These are phyloP conservation scores for Plagodis pulveraria DNA, from an alignment of 2,888 invertebrate genomes.

Conservation along the genomic window DNA sequence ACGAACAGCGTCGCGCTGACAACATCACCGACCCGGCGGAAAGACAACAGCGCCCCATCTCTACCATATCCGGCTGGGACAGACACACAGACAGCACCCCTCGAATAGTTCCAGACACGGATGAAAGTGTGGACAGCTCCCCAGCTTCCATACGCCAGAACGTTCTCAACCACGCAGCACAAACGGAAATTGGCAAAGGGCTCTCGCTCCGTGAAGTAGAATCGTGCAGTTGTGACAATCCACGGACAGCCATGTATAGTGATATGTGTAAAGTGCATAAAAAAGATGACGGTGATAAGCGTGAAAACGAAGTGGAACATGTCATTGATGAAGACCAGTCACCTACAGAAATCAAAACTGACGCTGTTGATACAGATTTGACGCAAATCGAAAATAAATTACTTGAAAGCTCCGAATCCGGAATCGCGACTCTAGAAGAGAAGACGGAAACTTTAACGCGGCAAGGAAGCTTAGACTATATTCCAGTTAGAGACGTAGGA, in stretches of 20 bases:
- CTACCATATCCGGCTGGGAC: conserved; percentile 98
- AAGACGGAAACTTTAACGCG: conserved; percentile 69
- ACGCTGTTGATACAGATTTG: conserved; percentile 47
- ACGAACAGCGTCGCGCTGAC: conserved; percentile 96
- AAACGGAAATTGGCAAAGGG: conserved; percentile 78
- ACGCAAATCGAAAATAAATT: conserved; percentile 62
- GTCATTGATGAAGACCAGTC: conserved; percentile 56
- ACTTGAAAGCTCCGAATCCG: conserved; percentile 72
- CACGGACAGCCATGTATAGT: conserved; percentile 83
- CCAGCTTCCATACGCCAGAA: conserved; percentile 53
- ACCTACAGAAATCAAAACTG: conserved; percentile 39
- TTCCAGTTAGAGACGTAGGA: conserved; percentile 80
- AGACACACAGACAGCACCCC: conserved; percentile 75
- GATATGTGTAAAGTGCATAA: conserved; percentile 86
- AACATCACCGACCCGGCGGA: conserved; percentile 98
- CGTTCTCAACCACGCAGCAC: conserved; percentile 74
- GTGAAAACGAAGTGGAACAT: conserved; percentile 60
- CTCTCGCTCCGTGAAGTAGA: conserved; percentile 74
- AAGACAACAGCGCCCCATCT: conserved; percentile 96
- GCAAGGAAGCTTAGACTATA: conserved; percentile 78
- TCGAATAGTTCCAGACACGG: conserved; percentile 43
- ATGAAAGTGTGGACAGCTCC: conserved; percentile 52
- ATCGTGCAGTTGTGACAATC: conserved; percentile 67
- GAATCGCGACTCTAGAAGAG: conserved; percentile 65
- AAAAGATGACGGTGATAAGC: conserved; percentile 61